Percentiles rank a stretch among this genome's conserved stretches.
These are phyloP conservation scores for Coelogynopora nodosa DNA, from an alignment of 2,888 invertebrate species.

Conservation along the genomic window DNA sequence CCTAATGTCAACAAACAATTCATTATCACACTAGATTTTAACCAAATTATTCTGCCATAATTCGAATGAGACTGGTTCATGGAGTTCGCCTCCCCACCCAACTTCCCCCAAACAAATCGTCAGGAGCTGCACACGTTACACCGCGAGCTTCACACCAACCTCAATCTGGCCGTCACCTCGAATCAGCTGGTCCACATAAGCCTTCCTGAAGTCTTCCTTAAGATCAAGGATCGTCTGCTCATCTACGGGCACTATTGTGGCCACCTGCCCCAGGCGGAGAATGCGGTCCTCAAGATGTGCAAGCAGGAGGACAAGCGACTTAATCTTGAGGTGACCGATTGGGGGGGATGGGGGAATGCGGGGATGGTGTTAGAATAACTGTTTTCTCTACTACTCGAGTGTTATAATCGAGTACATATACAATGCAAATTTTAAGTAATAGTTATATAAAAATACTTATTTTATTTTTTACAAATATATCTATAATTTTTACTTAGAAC, in stretches of 20 bases:
- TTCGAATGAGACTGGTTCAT: background rate
- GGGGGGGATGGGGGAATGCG: too few species aligned
- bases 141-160: slow-evolving; percentile 4
- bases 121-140: slow-evolving; percentile 11
- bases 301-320: slow-evolving; percentile 69
- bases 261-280: slow-evolving; percentile 81
- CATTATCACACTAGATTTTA: too few species aligned
- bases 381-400: too few species aligned
- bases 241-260: slow-evolving; percentile 94
- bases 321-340: slow-evolving; percentile 67
- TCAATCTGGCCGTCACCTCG: slow-evolving; percentile 6
- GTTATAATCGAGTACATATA: too few species aligned
- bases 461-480: too few species aligned
- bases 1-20: too few species aligned
- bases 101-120: background rate
- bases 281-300: slow-evolving; percentile 72
- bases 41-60: background rate
- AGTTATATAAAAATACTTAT: too few species aligned
- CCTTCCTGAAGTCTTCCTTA: slow-evolving; percentile 70
- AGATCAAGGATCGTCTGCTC: slow-evolving; percentile 82
- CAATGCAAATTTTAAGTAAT: too few species aligned
- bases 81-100: background rate
- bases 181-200: background rate
- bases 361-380: too few species aligned
- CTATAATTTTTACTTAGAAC: too few species aligned